Evolutionary conservation across 2,113 vertebrate species (phyloP).

Genomic region (Malaclemys terrapin): DNA sequence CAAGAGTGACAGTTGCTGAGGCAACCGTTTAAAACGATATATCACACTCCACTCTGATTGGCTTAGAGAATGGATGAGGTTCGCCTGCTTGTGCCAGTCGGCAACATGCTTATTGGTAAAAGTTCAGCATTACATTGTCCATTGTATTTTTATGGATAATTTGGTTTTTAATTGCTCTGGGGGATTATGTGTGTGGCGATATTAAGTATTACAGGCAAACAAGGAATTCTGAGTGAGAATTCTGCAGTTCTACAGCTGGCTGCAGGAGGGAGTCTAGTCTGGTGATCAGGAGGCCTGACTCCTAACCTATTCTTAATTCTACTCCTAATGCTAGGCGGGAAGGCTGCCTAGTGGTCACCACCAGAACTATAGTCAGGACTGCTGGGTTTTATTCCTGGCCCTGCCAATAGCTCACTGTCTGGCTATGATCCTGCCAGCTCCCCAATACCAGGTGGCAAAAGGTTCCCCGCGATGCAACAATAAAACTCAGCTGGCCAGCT

Average conservation of each 20-base stretch:
- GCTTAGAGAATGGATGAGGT: neutral
- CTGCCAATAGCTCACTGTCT: neutral
- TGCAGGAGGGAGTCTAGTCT: neutral
- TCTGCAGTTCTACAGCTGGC: neutral
- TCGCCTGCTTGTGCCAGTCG: neutral
- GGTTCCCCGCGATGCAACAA: neutral
- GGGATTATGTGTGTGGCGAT: neutral
- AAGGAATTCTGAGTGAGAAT: rapidly evolving
- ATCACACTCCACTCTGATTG: neutral
- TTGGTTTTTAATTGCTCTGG: neutral
- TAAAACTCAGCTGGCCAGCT: too few relatives aligned
- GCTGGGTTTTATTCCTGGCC: neutral
- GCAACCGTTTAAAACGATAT: constrained; percentile 2
- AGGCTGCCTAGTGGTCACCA: neutral
- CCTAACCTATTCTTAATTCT: too few relatives aligned
- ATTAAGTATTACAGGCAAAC: neutral
- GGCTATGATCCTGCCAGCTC: neutral
- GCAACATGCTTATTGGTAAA: neutral
- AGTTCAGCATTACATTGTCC: rapidly evolving
- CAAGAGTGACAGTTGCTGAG: constrained; percentile 1
- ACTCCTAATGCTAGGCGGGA: neutral
- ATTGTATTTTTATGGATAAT: neutral
- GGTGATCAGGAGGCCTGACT: too few relatives aligned
- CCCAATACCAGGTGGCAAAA: neutral
- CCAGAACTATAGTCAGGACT: neutral